Base-by-base conservation (phyloP, 2,797 vertebrate genomes). In the Forpus xanthops region DNA sequence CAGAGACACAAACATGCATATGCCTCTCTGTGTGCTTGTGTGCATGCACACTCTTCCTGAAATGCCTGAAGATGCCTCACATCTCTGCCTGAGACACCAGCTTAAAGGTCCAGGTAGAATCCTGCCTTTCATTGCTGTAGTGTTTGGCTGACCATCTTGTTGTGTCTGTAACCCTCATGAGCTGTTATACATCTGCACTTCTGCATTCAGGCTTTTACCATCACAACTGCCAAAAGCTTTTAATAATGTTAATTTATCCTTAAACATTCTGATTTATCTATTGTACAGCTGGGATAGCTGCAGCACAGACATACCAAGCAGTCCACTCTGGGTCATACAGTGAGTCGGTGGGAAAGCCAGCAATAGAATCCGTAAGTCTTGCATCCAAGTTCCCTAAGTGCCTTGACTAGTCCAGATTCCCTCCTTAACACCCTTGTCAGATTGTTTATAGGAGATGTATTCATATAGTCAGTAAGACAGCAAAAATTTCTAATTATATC, bases 401-500 rank as follows among this genome's bases (percentile, higher is more conserved):
- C 96, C 96, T 97, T 64, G 92, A 96, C 94, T 95, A 96, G 96
- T 88, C 82, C 79, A 94, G 93, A 96, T 96, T 97, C 93, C 72
- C 96, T 95, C 89, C 97, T 97, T 97, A 97, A 95, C 93, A 97
- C 97, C 96, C 96, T 94, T 97, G 97, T 96, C 65, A 98, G 47
- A 98, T 98, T 98, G 49, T 98, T 98, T 98, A 98, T 98, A 98
- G 97, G 94, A 97, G 96, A 96, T 97, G 97, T 98, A 97, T 97
- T 94, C 97, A 97, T 97, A 97, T 97, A 98, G 97, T 95, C 96
- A 72, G 97, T 97, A 97, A 97, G 97, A 98, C 97, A 96, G 95
- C 76, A 97, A 98, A 97, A 98, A 97, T 96, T 97, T 98, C 98
- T 98, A 98, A 98, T 98, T 98, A 98, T 98, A 98, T 98, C 98